Percentiles rank a stretch among this genome's conserved stretches.
Evolutionary conservation across 2,113 vertebrate genomes (phyloP).

Genomic region (Chaetorhynchus papuensis): DNA sequence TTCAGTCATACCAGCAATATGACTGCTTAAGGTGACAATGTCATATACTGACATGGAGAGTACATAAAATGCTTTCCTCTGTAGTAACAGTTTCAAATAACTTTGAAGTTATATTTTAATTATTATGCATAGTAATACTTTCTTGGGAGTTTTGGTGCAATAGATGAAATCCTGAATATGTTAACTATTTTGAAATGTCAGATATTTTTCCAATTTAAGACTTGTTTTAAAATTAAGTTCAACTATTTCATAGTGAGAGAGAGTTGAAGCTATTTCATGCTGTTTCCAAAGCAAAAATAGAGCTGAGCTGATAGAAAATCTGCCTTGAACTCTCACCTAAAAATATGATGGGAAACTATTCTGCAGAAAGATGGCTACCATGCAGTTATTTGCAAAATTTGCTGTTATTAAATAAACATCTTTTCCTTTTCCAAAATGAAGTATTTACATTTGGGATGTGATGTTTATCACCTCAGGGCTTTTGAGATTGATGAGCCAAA

Average conservation of each 20-base stretch:
- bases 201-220: not conserved
- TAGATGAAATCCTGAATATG: not conserved
- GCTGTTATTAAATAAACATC: not conserved
- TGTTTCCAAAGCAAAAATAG: not conserved
- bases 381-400: not conserved
- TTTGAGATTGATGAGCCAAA: not conserved
- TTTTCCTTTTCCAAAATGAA: not conserved
- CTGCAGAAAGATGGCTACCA: not conserved
- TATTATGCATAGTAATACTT: not conserved
- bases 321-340: not conserved
- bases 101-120: not conserved
- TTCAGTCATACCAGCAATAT: not conserved
- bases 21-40: not conserved
- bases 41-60: not conserved
- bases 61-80: not conserved
- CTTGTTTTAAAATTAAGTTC: not conserved
- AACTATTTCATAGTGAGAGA: not conserved
- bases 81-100: not conserved
- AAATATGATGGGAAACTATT: not conserved
- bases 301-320: not conserved
- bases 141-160: not conserved
- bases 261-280: not conserved
- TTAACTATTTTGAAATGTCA: slow-evolving; percentile 17
- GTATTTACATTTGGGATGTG: not conserved
- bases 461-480: not conserved